Evolutionary conservation across 37 sponge, comb jelly and placozoan species (phyloP), one percentile per base, ranked within the genome.

Genomic region (Eunapius fragilis): DNA sequence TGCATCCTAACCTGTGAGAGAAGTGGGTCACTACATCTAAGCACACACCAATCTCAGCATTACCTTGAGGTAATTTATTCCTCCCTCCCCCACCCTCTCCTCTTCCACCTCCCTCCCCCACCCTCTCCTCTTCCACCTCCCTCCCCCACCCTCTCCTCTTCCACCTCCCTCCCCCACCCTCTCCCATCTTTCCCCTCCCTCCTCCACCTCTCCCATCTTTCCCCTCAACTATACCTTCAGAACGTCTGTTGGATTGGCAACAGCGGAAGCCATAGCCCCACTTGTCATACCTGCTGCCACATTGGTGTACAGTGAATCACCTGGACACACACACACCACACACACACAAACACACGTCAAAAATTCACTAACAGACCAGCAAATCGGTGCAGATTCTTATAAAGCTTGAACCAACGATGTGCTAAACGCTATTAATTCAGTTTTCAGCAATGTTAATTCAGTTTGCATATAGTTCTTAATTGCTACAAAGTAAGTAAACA

Each of bases 241-340:
- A 6, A 96, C 93, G 74, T 96, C 97, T 23, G 97, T 96, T 23
- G 97, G 97, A 75, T 96, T 96, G 69, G 97, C 97, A 69, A 96
- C 30, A 14, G 91, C 82, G 0, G 97, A 88, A 25, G 95, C 85
- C 14, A 94, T 33, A 33, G 91, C 96, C 73, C 97, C 97, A 75
- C 95, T 84, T 22, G 85, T 26, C 49, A 94, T 67, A 12, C 95
- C 97, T 37, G 95, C 87, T 0, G 81, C 37, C 24, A 96, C 85
- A 68, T 94, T 94, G 17, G 81, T 92, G 24, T 70, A 76, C 2
- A 96, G 34, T 22, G 83, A 72, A 67, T 94, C 97, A 32, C 86
- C 95, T 89, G 47, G 13, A 86, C 58, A 58, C 33, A 30, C 32
- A 74, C 75, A 30, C 19, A 33, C 13, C 33, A 37, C 32, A 9